Evolutionary conservation across 1,140 invertebrate species (phyloP).

Genomic region (Melanaphis sacchari): DNA sequence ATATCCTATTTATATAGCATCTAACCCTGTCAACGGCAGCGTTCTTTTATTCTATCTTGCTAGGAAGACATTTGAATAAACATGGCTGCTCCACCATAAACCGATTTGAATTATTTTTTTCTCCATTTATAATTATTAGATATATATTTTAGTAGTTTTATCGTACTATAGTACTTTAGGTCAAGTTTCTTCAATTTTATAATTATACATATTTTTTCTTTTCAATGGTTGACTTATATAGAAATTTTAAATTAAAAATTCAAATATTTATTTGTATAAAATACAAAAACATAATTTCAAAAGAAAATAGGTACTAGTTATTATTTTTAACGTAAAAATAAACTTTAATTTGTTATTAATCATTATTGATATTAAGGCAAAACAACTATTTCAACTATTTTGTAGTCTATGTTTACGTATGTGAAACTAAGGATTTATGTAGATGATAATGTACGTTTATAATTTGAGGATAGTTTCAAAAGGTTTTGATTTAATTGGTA

Average conservation of each 20-base stretch:
- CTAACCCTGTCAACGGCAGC: constrained; percentile 45
- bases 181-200: background rate
- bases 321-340: too few species aligned
- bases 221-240: background rate
- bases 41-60: constrained; percentile 26
- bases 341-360: too few species aligned
- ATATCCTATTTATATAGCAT: constrained; percentile 47
- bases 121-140: background rate
- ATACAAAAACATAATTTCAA: background rate
- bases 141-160: background rate
- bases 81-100: background rate
- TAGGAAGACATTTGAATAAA: constrained; percentile 45
- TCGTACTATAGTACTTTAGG: background rate
- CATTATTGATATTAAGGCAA: background rate
- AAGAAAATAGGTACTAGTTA: background rate
- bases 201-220: background rate
- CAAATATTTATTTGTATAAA: background rate
- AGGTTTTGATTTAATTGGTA: too few species aligned
- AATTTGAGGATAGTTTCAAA: too few species aligned
- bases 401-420: background rate
- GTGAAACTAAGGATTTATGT: too few species aligned
- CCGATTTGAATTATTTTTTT: background rate
- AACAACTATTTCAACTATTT: background rate
- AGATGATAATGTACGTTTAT: too few species aligned
- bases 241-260: background rate